Conservation (phyloP, 2,888 invertebrate genomes). For the Limenitis camilla region DNA sequence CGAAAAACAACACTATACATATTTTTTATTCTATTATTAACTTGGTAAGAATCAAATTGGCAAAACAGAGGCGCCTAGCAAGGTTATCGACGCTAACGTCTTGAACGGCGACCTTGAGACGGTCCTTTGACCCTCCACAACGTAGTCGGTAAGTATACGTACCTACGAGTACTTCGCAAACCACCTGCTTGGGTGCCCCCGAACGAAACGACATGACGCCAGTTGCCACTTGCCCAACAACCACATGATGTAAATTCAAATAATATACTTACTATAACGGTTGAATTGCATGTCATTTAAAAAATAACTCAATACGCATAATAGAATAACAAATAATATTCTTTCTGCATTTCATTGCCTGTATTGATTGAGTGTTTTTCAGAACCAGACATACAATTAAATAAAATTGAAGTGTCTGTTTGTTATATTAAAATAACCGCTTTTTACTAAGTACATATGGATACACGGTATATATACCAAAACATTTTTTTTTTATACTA, state of each 20-base stretch:
- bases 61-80: constrained; percentile 40
- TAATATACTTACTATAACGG: constrained; percentile 28
- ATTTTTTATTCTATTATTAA: too few relatives aligned
- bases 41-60: constrained; percentile 8
- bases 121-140: constrained; percentile 61
- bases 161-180: constrained; percentile 29
- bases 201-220: constrained; percentile 24
- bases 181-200: constrained; percentile 60
- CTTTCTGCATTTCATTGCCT: too few relatives aligned
- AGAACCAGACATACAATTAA: neutral
- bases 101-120: constrained; percentile 53
- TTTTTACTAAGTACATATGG: too few relatives aligned
- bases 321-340: too few relatives aligned
- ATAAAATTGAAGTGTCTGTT: too few relatives aligned
- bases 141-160: constrained; percentile 41
- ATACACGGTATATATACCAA: too few relatives aligned
- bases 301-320: too few relatives aligned
- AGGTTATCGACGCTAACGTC: constrained; percentile 56
- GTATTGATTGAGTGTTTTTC: too few relatives aligned
- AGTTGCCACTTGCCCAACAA: neutral
- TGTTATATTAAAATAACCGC: too few relatives aligned
- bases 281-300: constrained; percentile 18
- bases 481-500: too few relatives aligned
- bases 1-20: too few relatives aligned
- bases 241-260: constrained; percentile 30